phyloP scores from a whole-genome alignment of 2,113 vertebrate genomes.

The Dascyllus trimaculatus region DNA sequence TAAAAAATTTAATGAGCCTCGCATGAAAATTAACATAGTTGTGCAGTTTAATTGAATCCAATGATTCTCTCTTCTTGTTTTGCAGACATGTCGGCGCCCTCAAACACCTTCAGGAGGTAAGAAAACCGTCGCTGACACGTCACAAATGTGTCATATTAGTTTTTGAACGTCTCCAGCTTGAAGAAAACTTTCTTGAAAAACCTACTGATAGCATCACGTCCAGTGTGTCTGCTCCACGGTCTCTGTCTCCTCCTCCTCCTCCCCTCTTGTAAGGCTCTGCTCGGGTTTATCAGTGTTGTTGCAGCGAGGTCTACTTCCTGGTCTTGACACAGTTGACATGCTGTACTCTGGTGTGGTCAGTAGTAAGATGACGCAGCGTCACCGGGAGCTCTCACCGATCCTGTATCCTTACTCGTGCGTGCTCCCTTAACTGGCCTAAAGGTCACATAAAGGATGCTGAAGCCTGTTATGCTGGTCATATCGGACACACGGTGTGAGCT shows the following conservation, averaged over 20 bases:
- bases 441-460: constrained; percentile 16
- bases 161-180: constrained; percentile 27
- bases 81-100: constrained; percentile 91
- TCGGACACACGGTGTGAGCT: neutral
- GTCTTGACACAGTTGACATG: constrained; percentile 72
- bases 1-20: constrained; percentile 44
- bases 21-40: constrained; percentile 31
- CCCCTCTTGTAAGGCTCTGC: constrained; percentile 36
- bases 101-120: constrained; percentile 89
- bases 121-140: constrained; percentile 36
- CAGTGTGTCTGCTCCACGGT: constrained; percentile 65
- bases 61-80: constrained; percentile 59
- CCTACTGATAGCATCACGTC: constrained; percentile 58
- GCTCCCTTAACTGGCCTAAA: constrained; percentile 16
- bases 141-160: neutral
- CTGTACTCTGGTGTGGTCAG: constrained; percentile 62
- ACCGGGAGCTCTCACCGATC: constrained; percentile 39
- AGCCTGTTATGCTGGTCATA: constrained; percentile 1
- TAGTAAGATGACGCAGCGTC: constrained; percentile 59
- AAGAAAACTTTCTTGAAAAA: constrained; percentile 43
- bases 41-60: constrained; percentile 14
- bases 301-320: constrained; percentile 83
- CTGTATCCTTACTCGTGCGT: constrained; percentile 20
- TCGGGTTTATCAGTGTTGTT: constrained; percentile 86
- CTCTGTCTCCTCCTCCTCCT: constrained; percentile 52